Percentiles rank a stretch among this genome's conserved stretches.
Conservation (phyloP, 2,888 invertebrate genomes). For the Choreutis nemorana region DNA sequence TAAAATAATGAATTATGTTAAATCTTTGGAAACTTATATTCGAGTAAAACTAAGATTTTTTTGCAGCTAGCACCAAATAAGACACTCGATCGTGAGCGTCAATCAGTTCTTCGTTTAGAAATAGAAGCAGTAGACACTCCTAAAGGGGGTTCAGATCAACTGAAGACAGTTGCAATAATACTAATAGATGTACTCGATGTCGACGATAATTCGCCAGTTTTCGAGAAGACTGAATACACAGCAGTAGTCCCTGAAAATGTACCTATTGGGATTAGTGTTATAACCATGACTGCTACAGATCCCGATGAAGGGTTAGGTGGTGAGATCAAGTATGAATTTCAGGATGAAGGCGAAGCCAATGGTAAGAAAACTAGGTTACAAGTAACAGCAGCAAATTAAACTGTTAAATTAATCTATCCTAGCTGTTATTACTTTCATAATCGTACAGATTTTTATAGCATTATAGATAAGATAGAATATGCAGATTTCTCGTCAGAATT, state of each 20-base stretch:
- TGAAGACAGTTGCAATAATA: slow-evolving; percentile 70
- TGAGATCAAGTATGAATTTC: slow-evolving; percentile 74
- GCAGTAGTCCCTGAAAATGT: slow-evolving; percentile 83
- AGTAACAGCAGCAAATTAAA: too few relatives aligned
- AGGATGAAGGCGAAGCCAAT: slow-evolving; percentile 76
- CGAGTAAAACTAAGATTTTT: neutral
- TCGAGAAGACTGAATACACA: slow-evolving; percentile 69
- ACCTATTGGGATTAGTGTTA: slow-evolving; percentile 69
- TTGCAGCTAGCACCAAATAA: slow-evolving; percentile 68
- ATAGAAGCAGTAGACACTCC: slow-evolving; percentile 81
- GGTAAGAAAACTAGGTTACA: slow-evolving; percentile 56
- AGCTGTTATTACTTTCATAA: too few relatives aligned
- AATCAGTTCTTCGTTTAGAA: slow-evolving; percentile 72
- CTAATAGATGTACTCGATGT: slow-evolving; percentile 77
- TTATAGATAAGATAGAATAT: neutral
- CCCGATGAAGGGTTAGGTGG: slow-evolving; percentile 79
- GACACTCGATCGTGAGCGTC: slow-evolving; percentile 76
- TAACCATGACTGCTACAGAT: slow-evolving; percentile 76
- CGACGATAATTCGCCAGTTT: slow-evolving; percentile 79
- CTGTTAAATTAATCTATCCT: too few relatives aligned
- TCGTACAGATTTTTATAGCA: too few relatives aligned
- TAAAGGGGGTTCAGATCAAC: slow-evolving; percentile 71
- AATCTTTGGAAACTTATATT: neutral
- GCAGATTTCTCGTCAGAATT: too few relatives aligned
- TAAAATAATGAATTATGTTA: neutral